phyloP scores from a whole-genome alignment of 2,888 invertebrate species.

The Phasia obesa region DNA sequence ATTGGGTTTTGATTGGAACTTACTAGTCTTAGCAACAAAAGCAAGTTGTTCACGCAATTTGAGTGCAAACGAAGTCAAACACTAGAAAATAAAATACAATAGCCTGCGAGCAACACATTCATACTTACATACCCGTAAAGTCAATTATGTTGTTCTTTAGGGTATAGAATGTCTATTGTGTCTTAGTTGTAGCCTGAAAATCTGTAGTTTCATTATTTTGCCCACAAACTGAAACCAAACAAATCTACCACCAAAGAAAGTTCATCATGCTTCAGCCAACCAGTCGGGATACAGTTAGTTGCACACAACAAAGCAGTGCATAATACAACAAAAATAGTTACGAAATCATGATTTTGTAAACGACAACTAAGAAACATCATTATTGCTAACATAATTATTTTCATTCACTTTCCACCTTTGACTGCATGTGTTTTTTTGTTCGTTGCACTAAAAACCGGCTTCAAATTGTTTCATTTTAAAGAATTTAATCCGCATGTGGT shows the following conservation, averaged over 20 bases:
- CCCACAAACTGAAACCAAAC: not conserved
- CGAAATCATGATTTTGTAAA: no score
- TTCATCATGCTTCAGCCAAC: not conserved
- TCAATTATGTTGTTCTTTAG: not conserved
- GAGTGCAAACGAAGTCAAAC: slow-evolving; percentile 5
- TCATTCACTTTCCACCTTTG: no score
- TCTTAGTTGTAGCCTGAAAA: not conserved
- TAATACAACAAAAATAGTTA: not conserved
- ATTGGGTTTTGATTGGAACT: not conserved
- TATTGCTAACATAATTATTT: not conserved
- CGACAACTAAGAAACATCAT: not conserved
- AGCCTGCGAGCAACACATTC: not conserved
- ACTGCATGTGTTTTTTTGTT: no score
- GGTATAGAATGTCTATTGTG: not conserved
- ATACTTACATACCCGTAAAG: not conserved
- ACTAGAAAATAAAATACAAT: slow-evolving; percentile 8
- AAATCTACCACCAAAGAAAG: not conserved
- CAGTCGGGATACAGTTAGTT: not conserved
- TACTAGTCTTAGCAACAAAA: not conserved
- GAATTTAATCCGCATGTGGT: not conserved
- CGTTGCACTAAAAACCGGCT: not conserved
- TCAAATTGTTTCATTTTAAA: slow-evolving; percentile 5
- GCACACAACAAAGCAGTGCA: no score
- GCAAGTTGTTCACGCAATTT: not conserved
- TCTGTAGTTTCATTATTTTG: not conserved